Base-by-base conservation (phyloP, 2,113 vertebrate genomes). In the Sylvietta virens region DNA sequence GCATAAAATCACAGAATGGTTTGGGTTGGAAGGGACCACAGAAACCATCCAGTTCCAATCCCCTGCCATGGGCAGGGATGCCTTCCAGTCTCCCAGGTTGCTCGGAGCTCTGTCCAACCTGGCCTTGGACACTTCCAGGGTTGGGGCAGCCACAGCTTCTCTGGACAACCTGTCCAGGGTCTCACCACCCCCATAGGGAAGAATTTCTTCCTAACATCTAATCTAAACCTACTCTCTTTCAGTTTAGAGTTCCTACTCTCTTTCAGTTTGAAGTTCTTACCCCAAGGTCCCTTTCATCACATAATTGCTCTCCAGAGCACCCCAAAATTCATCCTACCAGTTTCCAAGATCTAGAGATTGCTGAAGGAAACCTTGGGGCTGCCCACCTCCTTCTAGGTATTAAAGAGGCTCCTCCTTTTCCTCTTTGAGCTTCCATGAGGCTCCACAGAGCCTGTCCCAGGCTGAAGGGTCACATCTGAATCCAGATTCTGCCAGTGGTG, bases 41-140 rank as follows among this genome's bases (percentile, higher is more conserved):
- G 48, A 62, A 39, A 40, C 30, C 28, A 66, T 14, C 28, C 28
- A 39, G 16, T 74, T 53, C 45, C 39, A 72, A 13, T 1, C 20
- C 22, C 5, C 30, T 69, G 11, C 70, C 47, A 35, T 9, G 47
- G 8, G 11, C 30, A 76, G 70, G 26, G 47, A 47, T 47, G 48
- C 1, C 21, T 76, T 13, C 8, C 6, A 62, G 40, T 56, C 0
- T 3, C 4, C 31, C 54, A 61, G 26, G 30, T 1, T 42, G 40
- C 21, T 69, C 47, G 1, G 1, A 54, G 35, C 40, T 14, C 30
- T 2, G 0, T 47, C 70, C 62, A 76, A 0, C 26, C 48, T 42
- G 22, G 14, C 14, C 47, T 61, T 61, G 61, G 2, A 27, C 47
- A 48, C 7, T 54, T 11, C 15, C 48, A 77, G 30, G n/a, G 28